Evolutionary conservation across 1,140 invertebrate genomes (phyloP).

Genomic region (Drosophila prosaltans): DNA sequence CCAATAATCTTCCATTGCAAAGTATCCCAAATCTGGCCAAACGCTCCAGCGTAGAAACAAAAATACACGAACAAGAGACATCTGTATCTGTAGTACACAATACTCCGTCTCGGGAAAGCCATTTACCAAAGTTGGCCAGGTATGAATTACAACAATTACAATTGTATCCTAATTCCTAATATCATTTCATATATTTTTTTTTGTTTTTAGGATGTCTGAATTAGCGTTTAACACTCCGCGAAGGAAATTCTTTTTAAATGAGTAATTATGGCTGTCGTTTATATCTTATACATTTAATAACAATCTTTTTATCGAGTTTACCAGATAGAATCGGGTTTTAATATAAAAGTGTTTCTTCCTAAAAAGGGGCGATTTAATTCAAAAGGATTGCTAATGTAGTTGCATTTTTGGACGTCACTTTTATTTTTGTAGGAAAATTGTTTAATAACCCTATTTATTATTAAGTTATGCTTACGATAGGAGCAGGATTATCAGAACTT

Average conservation of each 20-base stretch:
- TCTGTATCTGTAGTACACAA: background rate
- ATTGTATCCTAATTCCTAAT: no score
- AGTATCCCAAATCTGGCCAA: background rate
- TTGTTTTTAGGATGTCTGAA: slow-evolving; percentile 42
- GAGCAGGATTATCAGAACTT: no score
- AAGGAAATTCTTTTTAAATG: slow-evolving; percentile 66
- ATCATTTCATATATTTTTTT: background rate
- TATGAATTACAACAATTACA: background rate
- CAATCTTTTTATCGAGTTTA: no score
- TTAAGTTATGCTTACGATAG: no score
- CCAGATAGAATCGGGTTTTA: no score
- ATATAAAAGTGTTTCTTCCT: no score
- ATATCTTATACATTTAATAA: no score
- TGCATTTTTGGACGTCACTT: no score
- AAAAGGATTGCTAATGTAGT: no score
- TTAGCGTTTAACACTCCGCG: slow-evolving; percentile 55
- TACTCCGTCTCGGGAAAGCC: background rate
- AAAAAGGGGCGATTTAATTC: no score
- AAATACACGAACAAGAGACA: background rate
- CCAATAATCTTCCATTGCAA: background rate
- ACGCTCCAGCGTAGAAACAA: slow-evolving; percentile 5
- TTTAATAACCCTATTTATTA: no score
- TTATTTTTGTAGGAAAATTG: no score
- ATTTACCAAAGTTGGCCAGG: slow-evolving; percentile 37
- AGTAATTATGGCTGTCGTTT: background rate